Conservation (phyloP, 2,888 invertebrate species). For the Masnerella sp. region DNA sequence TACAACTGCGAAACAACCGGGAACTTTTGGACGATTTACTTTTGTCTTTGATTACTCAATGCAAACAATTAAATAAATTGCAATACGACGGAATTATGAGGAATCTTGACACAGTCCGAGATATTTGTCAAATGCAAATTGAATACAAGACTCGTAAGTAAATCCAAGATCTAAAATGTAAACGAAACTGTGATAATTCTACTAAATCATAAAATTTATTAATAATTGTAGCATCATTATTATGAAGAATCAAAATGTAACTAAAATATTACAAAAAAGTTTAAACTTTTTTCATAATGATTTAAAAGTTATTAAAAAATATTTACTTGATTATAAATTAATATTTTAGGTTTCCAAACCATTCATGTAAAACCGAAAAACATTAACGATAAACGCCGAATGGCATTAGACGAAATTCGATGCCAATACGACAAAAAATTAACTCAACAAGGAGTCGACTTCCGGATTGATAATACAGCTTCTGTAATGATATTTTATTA, state of each 20-base stretch:
- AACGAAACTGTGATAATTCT: neutral
- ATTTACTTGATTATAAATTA: no score
- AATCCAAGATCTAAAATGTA: slow-evolving; percentile 8
- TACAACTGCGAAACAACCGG: slow-evolving; percentile 78
- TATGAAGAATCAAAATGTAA: no score
- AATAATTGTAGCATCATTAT: no score
- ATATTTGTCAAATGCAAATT: slow-evolving; percentile 74
- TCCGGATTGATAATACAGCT: slow-evolving; percentile 74
- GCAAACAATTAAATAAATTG: slow-evolving; percentile 75
- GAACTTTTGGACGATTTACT: slow-evolving; percentile 78
- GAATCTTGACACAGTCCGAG: slow-evolving; percentile 75
- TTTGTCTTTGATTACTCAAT: slow-evolving; percentile 74
- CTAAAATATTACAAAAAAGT: no score
- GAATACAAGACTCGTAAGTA: slow-evolving; percentile 72
- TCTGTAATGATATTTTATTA: slow-evolving; percentile 63
- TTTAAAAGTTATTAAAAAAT: no score
- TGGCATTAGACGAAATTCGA: slow-evolving; percentile 71
- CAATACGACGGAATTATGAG: slow-evolving; percentile 78
- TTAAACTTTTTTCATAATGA: no score
- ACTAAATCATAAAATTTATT: no score
- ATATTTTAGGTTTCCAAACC: slow-evolving; percentile 71
- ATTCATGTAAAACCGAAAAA: slow-evolving; percentile 75
- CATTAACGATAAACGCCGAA: slow-evolving; percentile 71
- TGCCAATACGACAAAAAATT: slow-evolving; percentile 72
- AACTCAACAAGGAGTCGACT: slow-evolving; percentile 72